Evolutionary conservation across 2,888 invertebrate species (phyloP).

Genomic region (Euplagia quadripunctaria): DNA sequence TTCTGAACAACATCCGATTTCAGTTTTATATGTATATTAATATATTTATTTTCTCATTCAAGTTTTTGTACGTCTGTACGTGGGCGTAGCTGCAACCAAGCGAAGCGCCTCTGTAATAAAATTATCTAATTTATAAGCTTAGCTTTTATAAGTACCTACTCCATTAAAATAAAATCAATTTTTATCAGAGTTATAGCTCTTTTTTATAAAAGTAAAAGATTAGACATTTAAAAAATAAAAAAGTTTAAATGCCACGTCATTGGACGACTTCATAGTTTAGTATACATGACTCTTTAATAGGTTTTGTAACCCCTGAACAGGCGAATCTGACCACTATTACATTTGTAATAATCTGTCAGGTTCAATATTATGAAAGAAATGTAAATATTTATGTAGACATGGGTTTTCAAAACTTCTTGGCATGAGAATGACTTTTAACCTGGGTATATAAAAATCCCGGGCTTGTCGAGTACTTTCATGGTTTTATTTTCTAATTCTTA

Average conservation of each 20-base stretch:
- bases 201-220: neutral
- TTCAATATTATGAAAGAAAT: neutral
- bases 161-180: too few species aligned
- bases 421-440: too few species aligned
- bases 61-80: neutral
- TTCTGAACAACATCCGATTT: neutral
- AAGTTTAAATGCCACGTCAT: conserved; percentile 8
- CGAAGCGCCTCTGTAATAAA: neutral
- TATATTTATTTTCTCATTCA: neutral
- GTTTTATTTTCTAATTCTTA: too few species aligned
- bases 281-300: conserved; percentile 48
- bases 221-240: neutral
- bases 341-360: neutral
- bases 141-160: too few species aligned
- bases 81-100: neutral
- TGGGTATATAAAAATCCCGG: too few species aligned
- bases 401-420: too few species aligned
- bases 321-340: neutral
- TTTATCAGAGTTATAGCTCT: neutral
- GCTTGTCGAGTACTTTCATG: too few species aligned
- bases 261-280: conserved; percentile 35
- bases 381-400: neutral
- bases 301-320: conserved; percentile 49
- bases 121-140: too few species aligned
- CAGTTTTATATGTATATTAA: neutral